These are phyloP conservation scores for Drosophila tripunctata DNA, from an alignment of 2,888 invertebrate genomes.

Conservation along the genomic window DNA sequence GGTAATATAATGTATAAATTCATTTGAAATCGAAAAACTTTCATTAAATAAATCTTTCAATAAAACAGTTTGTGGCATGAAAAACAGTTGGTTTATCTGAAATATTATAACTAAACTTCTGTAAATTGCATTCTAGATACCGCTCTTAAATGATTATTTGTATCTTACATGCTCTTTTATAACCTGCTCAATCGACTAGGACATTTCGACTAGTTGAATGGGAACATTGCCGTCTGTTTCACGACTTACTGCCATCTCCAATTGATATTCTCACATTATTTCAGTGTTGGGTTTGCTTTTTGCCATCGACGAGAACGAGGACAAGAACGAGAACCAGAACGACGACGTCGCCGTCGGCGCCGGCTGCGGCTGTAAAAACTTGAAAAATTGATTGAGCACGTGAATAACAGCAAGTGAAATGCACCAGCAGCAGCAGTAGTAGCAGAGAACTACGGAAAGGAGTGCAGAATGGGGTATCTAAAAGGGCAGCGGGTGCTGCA, in stretches of 20 bases:
- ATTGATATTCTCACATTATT: constrained; percentile 21
- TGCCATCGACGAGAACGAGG: constrained; percentile 10
- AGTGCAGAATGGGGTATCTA: not conserved
- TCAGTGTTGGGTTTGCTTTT: constrained; percentile 26
- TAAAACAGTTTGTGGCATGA: no score
- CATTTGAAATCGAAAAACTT: no score
- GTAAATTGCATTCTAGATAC: no score
- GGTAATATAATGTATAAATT: no score
- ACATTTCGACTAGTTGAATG: no score
- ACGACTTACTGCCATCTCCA: constrained; percentile 7
- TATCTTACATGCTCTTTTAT: no score
- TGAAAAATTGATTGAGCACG: constrained; percentile 79
- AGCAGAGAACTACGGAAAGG: not conserved
- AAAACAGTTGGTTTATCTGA: no score
- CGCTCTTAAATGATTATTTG: no score
- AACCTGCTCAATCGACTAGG: no score
- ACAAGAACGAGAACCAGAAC: no score
- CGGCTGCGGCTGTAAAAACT: constrained; percentile 61
- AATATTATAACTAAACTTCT: no score
- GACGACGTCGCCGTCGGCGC: constrained; percentile 11
- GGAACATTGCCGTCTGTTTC: not conserved
- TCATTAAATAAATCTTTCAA: no score
- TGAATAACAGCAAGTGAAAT: constrained; percentile 74
- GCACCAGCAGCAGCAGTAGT: constrained; percentile 19
- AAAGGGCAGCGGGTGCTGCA: constrained; percentile 13